Base-by-base conservation (phyloP, 2,888 invertebrate species). In the Cenopis cana region DNA sequence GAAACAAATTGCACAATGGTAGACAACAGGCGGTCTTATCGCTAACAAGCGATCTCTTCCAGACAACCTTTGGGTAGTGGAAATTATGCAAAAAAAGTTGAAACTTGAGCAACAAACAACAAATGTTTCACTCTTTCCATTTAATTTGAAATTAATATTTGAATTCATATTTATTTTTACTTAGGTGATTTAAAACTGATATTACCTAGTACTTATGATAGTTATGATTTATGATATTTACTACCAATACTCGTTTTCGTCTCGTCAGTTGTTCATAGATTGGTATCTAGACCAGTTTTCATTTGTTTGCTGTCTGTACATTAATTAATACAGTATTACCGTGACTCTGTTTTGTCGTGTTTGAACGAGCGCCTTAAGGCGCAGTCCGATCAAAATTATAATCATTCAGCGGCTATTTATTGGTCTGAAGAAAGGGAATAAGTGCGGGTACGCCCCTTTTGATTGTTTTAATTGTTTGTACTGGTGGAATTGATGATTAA, bases 241-340 rank as follows among this genome's bases (percentile, higher is more conserved):
- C 46, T 6, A 38, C 24, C 14, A 17, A 55, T 38, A 46, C 11
- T 1, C 2, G 41, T 38, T 46, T 18, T 55, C 17, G 24, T 29
- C 41, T 38, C 29, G n/a, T 50, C 6, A 36, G 57, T 50, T 33
- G 61, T 12, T 14, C 6, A 14, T 10, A 49, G 64, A 65, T 69
- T 64, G 17, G 46, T 62, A 55, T 68, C 70, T 69, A 57, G 61
- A 64, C 72, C 74, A 62, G 75, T 76, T 76, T 74, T 72, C 77
- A 71, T 77, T 75, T 74, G 62, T 75, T 68, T 77, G 78, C 85
- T 81, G 77, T 83, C 88, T 10, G 81, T 89, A 89, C 88, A 82
- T 88, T 91, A 91, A 91, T 91, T 89, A 89, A 89, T 88, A 88
- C 90, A 87, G 85, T 83, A 88, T 87, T 88, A 84, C 87, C 88